Evolutionary conservation across 2,113 vertebrate species (phyloP).

Genomic region (Thunnus maccoyii): DNA sequence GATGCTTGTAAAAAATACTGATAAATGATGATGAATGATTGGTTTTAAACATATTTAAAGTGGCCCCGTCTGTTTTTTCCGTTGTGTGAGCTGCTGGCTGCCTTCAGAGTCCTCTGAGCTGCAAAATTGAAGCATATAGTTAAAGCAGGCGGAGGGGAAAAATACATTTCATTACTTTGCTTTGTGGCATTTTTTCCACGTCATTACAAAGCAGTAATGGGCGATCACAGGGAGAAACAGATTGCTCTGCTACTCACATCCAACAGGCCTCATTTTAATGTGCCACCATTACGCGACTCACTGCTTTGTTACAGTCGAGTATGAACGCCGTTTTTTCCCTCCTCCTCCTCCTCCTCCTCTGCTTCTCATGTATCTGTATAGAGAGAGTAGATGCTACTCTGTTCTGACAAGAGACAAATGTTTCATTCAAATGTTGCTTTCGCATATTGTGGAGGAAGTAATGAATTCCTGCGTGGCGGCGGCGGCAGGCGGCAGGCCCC

Average conservation of each 20-base stretch:
- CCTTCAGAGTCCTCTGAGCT: conserved; percentile 14
- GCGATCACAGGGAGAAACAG: conserved; percentile 74
- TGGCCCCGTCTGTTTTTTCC: not conserved
- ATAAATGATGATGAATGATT: not conserved
- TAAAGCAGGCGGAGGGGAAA: conserved; percentile 57
- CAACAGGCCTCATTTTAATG: conserved; percentile 83
- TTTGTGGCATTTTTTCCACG: conserved; percentile 64
- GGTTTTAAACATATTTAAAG: not conserved
- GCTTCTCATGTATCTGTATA: conserved; percentile 71
- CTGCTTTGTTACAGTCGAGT: conserved; percentile 81
- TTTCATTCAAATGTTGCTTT: conserved; percentile 99
- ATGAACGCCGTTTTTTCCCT: conserved; percentile 29
- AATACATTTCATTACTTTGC: conserved; percentile 78
- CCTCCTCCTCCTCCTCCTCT: conserved; percentile 27
- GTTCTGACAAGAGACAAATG: conserved; percentile 99
- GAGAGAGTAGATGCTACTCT: conserved; percentile 86
- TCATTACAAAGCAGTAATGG: conserved; percentile 77
- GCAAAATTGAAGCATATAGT: conserved; percentile 44
- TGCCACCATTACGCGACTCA: conserved; percentile 72
- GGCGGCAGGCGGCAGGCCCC: conserved; percentile 64
- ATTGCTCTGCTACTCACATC: conserved; percentile 77
- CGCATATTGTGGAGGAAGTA: conserved; percentile 95
- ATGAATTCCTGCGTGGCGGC: conserved; percentile 92
- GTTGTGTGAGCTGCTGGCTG: conserved; percentile 4
- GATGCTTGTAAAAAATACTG: not conserved